Evolutionary conservation across 2,888 invertebrate genomes (phyloP), one percentile per base, ranked within the genome.

Genomic region (Tipula confusa): DNA sequence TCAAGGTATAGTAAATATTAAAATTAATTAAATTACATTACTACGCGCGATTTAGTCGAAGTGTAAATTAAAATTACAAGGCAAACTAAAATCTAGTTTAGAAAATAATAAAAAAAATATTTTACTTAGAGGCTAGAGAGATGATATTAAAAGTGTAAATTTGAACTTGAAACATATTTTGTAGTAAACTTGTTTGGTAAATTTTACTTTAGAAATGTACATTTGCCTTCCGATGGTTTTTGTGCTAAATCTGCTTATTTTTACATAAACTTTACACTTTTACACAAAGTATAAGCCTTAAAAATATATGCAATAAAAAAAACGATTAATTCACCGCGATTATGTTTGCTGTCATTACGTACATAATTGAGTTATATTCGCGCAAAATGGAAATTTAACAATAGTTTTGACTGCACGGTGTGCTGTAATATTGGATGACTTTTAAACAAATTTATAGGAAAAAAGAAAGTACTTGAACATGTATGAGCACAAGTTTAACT

Each of bases 1-100:
- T 96, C 84, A 93, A 92, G 90, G 95, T 94, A 88, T 89, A n/a
- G 33, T 33, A 82, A 7, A 38, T 38, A 38, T 38, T 9, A 38
- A 4, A 13, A 13, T 9, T n/a, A 38, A 38, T 38, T 33, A 2
- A 33, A 33, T 33, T 9, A 33, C 33, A 33, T 38, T 9, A 38
- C 9, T 9, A 38, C 13, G 38, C 0, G 38, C 38, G 38, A 38
- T 38, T n/a, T n/a, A n/a, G n/a, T n/a, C n/a, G n/a, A n/a, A n/a
- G 38, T 38, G 11, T 38, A 13, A 4, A 38, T 38, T 38, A 38
- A 33, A 6, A 33, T 33, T 33, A 33, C 33, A 33, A 33, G 33
- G 33, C 11, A 33, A 33, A 33, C 33, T 43, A 15, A 43, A 43
- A 43, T 43, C 43, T 43, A 43, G 43, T 43, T 43, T 43, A 15